Evolutionary conservation across 2,888 invertebrate species (phyloP), one percentile per base, ranked within the genome.

Genomic region (Idaea straminata): DNA sequence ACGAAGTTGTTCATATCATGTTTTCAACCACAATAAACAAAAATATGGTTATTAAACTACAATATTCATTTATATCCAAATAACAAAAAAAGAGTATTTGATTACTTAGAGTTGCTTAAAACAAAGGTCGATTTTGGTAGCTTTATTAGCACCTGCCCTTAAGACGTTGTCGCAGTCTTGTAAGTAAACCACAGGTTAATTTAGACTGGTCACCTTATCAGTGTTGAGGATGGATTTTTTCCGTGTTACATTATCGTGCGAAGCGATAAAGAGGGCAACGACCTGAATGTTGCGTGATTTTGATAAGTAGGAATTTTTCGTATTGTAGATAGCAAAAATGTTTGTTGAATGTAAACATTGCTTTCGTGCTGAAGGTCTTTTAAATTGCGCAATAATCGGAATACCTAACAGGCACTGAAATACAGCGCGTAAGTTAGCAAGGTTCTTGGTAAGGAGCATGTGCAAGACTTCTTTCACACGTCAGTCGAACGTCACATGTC

Each of bases 161-260:
- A 25, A 25, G 25, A 25, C 25, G 25, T 47, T 57, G 15, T 5
- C 25, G 5, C 59, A 64, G 59, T 36, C 36, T 36, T 7, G 36
- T 1, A 36, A 47, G 10, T 4, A 47, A 47, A 47, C 71, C 66
- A 78, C 64, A 77, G 83, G 66, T 81, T 86, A 78, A 63, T 61
- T 71, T 70, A 77, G 65, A 77, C 77, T 86, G 84, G 86, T 66
- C 72, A 67, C 71, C 78, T 83, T 87, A 90, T 90, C 88, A 82
- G 72, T 70, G 74, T 75, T 77, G 79, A 84, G 82, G 80, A 83
- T 79, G 87, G 84, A 84, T 87, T 90, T 90, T 89, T 92, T 90
- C 87, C 88, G 86, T 85, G 77, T 85, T 83, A 83, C 82, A 83
- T 86, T 90, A 92, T 91, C 91, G 84, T 82, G 77, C 83, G 83